Conservation (phyloP, 2,113 vertebrate genomes). For the Spea multiplicata region DNA sequence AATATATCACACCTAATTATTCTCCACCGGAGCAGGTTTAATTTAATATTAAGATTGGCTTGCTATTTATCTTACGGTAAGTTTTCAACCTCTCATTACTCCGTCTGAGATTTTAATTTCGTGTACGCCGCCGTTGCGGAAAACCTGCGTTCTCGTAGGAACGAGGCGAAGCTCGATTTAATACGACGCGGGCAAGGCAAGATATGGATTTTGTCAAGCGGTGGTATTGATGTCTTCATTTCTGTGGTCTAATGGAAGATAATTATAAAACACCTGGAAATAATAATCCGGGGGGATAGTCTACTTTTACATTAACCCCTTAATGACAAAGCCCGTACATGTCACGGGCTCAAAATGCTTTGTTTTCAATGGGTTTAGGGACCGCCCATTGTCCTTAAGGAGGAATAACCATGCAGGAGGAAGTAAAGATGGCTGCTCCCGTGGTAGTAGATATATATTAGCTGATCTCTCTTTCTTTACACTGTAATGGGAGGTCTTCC, state of each 20-base stretch:
- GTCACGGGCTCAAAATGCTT: too few species aligned
- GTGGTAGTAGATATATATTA: too few species aligned
- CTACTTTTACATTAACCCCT: background rate
- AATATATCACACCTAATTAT: slow-evolving; percentile 37
- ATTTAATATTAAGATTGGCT: slow-evolving; percentile 39
- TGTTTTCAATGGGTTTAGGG: too few species aligned
- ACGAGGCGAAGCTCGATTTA: slow-evolving; percentile 11
- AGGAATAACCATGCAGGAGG: too few species aligned
- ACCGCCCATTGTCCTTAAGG: too few species aligned
- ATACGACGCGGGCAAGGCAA: slow-evolving; percentile 18
- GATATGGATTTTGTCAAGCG: slow-evolving; percentile 16
- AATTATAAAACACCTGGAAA: background rate
- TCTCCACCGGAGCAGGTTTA: slow-evolving; percentile 33
- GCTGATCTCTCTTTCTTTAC: too few species aligned
- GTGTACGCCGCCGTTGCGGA: slow-evolving; percentile 21
- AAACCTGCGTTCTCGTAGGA: slow-evolving; percentile 26
- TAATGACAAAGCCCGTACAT: too few species aligned
- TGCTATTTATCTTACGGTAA: slow-evolving; percentile 39
- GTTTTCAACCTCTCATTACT: slow-evolving; percentile 42
- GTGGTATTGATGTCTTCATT: slow-evolving; percentile 28
- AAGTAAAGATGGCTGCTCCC: too few species aligned
- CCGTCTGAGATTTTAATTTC: slow-evolving; percentile 41
- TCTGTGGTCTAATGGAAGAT: slow-evolving; percentile 8
- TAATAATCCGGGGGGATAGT: background rate
- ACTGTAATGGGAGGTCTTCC: too few species aligned